Conservation (phyloP, 2,113 vertebrate genomes). For the Bufo bufo region DNA sequence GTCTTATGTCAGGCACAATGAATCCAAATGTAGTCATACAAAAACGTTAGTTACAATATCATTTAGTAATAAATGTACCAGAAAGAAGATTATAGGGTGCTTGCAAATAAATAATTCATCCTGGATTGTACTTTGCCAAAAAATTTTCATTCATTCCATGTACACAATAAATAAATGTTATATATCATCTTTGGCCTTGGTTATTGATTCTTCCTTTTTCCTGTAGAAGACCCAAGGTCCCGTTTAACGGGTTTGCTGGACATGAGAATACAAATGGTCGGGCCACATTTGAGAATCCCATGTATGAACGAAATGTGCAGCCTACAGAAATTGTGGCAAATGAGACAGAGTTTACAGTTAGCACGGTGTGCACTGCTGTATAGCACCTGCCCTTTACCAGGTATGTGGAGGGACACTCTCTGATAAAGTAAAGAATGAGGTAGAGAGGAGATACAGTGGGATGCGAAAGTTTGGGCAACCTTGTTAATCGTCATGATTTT, state of each 20-base stretch:
- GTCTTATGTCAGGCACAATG: neutral
- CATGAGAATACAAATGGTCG: conserved; percentile 95
- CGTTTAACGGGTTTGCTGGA: conserved; percentile 93
- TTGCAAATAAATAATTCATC: neutral
- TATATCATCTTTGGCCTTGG: neutral
- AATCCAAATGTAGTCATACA: neutral
- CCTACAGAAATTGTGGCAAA: conserved; percentile 91
- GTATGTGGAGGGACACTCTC: conserved; percentile 63
- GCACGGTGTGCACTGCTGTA: conserved; percentile 98
- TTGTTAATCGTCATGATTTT: too few relatives aligned
- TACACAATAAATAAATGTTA: neutral
- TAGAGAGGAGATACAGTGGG: too few relatives aligned
- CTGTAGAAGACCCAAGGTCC: conserved; percentile 97
- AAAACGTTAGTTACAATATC: neutral
- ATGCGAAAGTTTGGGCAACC: too few relatives aligned
- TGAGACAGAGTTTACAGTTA: conserved; percentile 96
- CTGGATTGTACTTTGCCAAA: neutral
- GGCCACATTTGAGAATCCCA: conserved; percentile 95
- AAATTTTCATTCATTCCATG: neutral
- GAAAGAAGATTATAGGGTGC: neutral
- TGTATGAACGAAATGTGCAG: conserved; percentile 98
- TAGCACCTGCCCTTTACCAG: conserved; percentile 76
- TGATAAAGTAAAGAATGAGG: neutral
- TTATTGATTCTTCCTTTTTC: neutral
- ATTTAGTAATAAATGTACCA: too few relatives aligned